Percentiles rank a stretch among this genome's conserved stretches.
Evolutionary conservation across 2,113 vertebrate species (phyloP).

Genomic region (Dendropsophus ebraccatus): DNA sequence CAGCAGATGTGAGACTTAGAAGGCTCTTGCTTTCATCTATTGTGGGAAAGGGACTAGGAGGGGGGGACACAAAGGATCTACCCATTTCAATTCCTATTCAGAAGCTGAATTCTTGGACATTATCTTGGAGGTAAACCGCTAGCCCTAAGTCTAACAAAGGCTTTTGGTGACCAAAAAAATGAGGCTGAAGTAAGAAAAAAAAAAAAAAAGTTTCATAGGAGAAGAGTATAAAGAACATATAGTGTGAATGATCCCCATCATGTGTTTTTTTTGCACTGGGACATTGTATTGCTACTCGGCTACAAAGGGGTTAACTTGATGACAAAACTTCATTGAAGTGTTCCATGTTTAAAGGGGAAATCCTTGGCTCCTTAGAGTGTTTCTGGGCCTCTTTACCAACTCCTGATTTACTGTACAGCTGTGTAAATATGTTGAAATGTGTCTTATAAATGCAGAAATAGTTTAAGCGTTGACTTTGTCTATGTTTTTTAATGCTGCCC

Average conservation of each 20-base stretch:
- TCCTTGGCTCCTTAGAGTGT: conserved; percentile 55
- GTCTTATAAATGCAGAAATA: conserved; percentile 89
- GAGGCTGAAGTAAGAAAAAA: not conserved
- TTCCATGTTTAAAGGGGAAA: conserved; percentile 52
- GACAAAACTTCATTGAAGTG: conserved; percentile 71
- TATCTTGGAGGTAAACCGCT: conserved; percentile 70
- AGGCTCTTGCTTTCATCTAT: conserved; percentile 62
- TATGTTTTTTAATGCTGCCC: conserved; percentile 83
- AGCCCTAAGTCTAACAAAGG: conserved; percentile 65
- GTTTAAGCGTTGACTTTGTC: conserved; percentile 87
- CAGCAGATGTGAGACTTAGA: conserved; percentile 38
- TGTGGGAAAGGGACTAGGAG: conserved; percentile 54
- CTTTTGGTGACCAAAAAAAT: conserved; percentile 25
- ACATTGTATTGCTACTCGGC: not conserved
- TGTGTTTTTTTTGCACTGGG: not conserved
- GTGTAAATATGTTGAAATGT: conserved; percentile 91
- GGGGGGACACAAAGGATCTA: conserved; percentile 58
- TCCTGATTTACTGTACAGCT: conserved; percentile 74
- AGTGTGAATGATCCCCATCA: not conserved
- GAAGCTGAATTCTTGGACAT: conserved; percentile 68
- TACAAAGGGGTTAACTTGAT: conserved; percentile 12
- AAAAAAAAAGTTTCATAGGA: not conserved
- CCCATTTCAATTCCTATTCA: conserved; percentile 64
- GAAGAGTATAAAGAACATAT: not conserved
- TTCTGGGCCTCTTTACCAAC: conserved; percentile 59